phyloP scores from a whole-genome alignment of 1,140 invertebrate genomes.

The Bombus confusus region DNA sequence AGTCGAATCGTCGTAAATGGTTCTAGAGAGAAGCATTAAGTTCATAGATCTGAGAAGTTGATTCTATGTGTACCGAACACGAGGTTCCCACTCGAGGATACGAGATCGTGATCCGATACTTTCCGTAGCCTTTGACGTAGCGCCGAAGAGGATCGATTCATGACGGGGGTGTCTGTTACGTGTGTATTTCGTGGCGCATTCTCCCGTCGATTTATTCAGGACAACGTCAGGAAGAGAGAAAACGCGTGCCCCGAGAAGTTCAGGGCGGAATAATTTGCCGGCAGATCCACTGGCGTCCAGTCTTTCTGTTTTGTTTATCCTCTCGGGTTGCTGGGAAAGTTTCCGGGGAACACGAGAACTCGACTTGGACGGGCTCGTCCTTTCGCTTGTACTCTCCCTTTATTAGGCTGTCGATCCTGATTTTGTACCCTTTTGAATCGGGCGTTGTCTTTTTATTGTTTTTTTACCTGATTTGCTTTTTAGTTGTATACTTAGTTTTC shows the following conservation, averaged over 20 bases:
- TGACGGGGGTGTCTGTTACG: neutral
- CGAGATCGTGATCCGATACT: neutral
- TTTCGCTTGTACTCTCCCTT: constrained; percentile 22
- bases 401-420: constrained; percentile 15
- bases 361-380: constrained; percentile 11
- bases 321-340: constrained; percentile 2
- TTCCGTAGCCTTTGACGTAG: constrained; percentile 24
- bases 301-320: constrained; percentile 45
- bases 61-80: neutral
- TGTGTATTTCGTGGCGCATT: constrained; percentile 8
- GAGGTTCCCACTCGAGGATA: neutral
- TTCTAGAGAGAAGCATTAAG: neutral
- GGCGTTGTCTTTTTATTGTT: no score
- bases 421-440: neutral
- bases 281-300: constrained; percentile 1
- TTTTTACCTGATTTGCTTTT: neutral
- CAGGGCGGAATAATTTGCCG: constrained; percentile 36
- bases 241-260: neutral
- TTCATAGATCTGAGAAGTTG: neutral
- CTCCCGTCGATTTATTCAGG: constrained; percentile 35
- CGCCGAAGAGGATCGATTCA: constrained; percentile 24
- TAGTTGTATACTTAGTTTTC: neutral
- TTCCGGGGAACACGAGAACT: constrained; percentile 15
- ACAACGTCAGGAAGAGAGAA: neutral
- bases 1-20: neutral